These are phyloP conservation scores for Drosophila serrata DNA, from an alignment of 1,140 invertebrate genomes.

Conservation along the genomic window DNA sequence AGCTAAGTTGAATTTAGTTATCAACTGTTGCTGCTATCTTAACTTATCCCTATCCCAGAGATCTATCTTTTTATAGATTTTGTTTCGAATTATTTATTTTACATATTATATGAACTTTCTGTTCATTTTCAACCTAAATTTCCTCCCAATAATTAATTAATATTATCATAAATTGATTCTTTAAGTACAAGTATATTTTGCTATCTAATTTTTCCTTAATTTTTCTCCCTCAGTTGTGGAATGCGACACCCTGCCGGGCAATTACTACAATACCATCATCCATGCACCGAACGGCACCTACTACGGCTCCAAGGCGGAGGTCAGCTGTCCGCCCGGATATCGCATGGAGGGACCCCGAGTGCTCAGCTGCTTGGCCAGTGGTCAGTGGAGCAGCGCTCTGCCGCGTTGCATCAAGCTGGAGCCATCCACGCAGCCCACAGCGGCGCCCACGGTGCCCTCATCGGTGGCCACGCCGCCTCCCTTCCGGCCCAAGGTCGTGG, in stretches of 20 bases:
- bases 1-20: too few relatives aligned
- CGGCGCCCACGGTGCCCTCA: conserved; percentile 68
- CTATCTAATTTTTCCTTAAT: too few relatives aligned
- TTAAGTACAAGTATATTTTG: too few relatives aligned
- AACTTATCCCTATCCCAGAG: too few relatives aligned
- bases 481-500: conserved; percentile 58
- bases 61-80: too few relatives aligned
- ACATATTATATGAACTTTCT: too few relatives aligned
- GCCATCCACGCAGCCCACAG: conserved; percentile 72
- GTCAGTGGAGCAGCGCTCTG: conserved; percentile 91
- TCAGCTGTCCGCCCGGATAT: conserved; percentile 91
- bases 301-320: conserved; percentile 90
- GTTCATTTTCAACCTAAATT: too few relatives aligned
- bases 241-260: conserved; percentile 90
- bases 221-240: conserved; percentile 88
- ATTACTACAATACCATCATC: conserved; percentile 90
- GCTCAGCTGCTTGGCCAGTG: conserved; percentile 90
- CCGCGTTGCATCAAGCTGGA: conserved; percentile 90
- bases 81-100: too few relatives aligned
- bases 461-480: conserved; percentile 63
- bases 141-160: too few relatives aligned
- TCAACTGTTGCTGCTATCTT: too few relatives aligned
- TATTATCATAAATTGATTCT: too few relatives aligned
- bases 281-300: conserved; percentile 89
- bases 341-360: conserved; percentile 89